Evolutionary conservation across 2,113 vertebrate genomes (phyloP), one percentile per base, ranked within the genome.

Genomic region (Thamnaconus septentrionalis): DNA sequence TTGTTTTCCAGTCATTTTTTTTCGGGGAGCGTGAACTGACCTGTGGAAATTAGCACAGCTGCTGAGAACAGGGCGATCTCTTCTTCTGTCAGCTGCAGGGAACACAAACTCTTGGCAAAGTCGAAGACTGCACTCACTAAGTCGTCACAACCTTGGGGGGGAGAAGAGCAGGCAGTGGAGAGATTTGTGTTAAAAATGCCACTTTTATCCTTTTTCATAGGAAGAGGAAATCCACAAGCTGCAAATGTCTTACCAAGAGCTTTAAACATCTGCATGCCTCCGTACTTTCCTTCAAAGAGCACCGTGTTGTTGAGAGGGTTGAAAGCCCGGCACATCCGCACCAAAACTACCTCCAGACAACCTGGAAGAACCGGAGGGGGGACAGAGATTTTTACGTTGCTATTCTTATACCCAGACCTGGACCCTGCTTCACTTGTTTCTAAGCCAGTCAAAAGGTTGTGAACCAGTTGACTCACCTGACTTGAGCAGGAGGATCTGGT

Each of bases 231-330:
- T 53, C 53, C 7, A 41, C 0, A 43, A 4, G 44, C 12, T 41
- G 5, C 3, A 4, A 48, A 58, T 62, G 39, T 52, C 87, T 77
- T 93, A 99, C 97, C 97, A 83, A 99, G 93, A 79, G 97, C 91
- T 93, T 98, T 98, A 89, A 99, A 98, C 93, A 98, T 96, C 86
- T 99, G 97, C 94, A 98, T 98, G 79, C 97, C 96, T 85, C 96
- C 97, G 66, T 98, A 99, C 90, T 99, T 99, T 78, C 97, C 97
- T 92, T 99, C 97, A 90, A 99, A 99, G 75, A 99, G 94, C 88
- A 99, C 97, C 56, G 96, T 99, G 94, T 99, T 98, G 93, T 98
- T 99, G 82, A 98, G 93, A 67, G 97, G 97, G 78, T 99, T 99
- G 91, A 99, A 99, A 71, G 96, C 97, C 91, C 97, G 93, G 81